Base-by-base conservation (phyloP, 2,888 invertebrate genomes). In the Andrena fulva region DNA sequence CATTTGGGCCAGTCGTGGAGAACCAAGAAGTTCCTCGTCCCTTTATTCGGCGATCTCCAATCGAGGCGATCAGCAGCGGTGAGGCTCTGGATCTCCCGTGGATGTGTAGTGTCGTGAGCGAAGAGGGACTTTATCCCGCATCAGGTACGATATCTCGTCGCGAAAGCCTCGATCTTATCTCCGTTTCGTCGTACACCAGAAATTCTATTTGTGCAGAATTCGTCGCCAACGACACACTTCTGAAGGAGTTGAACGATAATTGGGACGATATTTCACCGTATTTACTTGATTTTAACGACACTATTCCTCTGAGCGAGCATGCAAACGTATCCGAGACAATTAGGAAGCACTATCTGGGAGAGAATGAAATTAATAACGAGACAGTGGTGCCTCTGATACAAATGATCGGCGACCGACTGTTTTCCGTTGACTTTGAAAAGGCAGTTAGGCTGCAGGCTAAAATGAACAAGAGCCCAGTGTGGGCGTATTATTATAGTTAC, bases 61-160 rank as follows among this genome's bases (percentile, higher is more conserved):
- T 95, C 88, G 94, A 95, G 10, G 94, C 96, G 0, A 95, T 97
- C 0, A 94, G 92, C 64, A 93, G 94, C 6, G 96, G 96, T 0
- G 93, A 95, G 27, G 95, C 96, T 89, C 94, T 95, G 27, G 95
- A 96, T 78, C 87, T 96, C 0, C 97, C 97, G 0, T 96, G 97
- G 95, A 95, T 97, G 69, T 94, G 96, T 0, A 95, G 96, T 0
- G 95, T 96, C 64, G 95, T 96, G 0, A 95, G 95, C 27, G 95
- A 96, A 42, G 97, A 97, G 92, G 97, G 97, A 66, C 94, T 97
- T 12, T 97, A 96, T 87, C 96, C 97, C 29, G 96, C 95, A 48
- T 95, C 95, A 94, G 77, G 80, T 80, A 2, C 4, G 35, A 42
- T 16, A 7, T 56, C 6, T 7, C n/a, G 0, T 24, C 6, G 8